A percentile compares a stretch with the other conserved stretches of the same genome.
phyloP scores from a whole-genome alignment of 1,140 invertebrate genomes.

The Bombus waltoni region DNA sequence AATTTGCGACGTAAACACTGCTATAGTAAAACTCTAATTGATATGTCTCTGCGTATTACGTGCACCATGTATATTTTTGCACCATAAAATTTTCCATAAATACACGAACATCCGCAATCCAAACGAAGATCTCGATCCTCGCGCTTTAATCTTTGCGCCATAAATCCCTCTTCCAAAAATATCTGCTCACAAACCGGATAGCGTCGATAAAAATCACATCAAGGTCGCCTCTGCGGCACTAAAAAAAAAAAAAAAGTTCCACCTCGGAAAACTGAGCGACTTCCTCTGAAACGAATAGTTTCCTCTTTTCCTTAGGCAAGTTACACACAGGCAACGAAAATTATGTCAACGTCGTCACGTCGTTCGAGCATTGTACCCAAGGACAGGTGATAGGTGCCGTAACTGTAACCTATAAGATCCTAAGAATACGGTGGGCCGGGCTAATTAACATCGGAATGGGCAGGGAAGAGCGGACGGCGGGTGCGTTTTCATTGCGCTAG shows the following conservation, averaged over 20 bases:
- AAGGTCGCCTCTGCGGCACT: background rate
- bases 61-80: no score
- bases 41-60: no score
- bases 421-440: constrained; percentile 61
- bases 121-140: background rate
- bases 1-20: background rate
- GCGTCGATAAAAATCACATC: background rate
- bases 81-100: background rate
- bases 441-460: constrained; percentile 81
- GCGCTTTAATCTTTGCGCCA: background rate
- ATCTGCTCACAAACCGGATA: background rate
- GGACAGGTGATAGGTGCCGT: constrained; percentile 67
- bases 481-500: constrained; percentile 79
- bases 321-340: constrained; percentile 63
- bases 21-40: background rate
- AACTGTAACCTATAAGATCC: constrained; percentile 71
- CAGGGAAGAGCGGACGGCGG: constrained; percentile 69
- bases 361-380: constrained; percentile 72
- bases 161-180: background rate
- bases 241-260: background rate
- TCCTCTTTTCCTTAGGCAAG: background rate
- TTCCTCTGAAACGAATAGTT: background rate
- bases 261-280: background rate
- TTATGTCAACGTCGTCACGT: constrained; percentile 81
- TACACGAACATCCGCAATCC: background rate